Evolutionary conservation across 2,797 vertebrate species (phyloP), one percentile per base, ranked within the genome.

Genomic region (Danio tinwini): DNA sequence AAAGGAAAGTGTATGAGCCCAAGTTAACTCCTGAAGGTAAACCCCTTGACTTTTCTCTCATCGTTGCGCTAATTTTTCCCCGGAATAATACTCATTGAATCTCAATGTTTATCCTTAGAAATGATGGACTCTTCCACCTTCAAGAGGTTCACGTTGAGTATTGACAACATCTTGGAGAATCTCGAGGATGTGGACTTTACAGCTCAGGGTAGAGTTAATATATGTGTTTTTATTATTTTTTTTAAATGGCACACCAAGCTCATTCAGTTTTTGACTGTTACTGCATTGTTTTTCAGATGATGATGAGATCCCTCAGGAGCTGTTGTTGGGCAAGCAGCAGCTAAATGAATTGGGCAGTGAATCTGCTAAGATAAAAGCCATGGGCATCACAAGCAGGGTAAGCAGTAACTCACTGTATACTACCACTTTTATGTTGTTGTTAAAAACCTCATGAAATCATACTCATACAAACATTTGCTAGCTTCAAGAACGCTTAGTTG

Each of bases 51-150:
- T 65, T 16, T 9, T 13, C 14, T 59, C 21, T 52, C 47, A 52
- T n/a, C 6, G n/a, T 16, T 69, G 6, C 6, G 7, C 53, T 9
- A 11, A 64, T 16, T 19, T 7, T 7, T 9, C 16, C n/a, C 64
- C 7, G 10, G 11, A 42, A 19, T 13, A 17, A 65, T 39, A 5
- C 52, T 42, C 7, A 29, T 9, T 39, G 10, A 39, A 49, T 13
- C 7, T n/a, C 9, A 58, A 3, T 40, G 2, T 42, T 10, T 65
- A 37, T 45, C 0, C 0, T 5, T 77, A 94, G 97, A 99, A 94
- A 91, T 99, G 93, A 98, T 99, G 97, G 97, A 99, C 90, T 98
- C 97, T 4, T 98, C 97, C 50, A 98, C 97, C 47, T 99, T 98
- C 88, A 98, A 98, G 87, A 94, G 97, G 78, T 99, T 99, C 87